Percentiles rank a stretch among this genome's conserved stretches.
Conservation (phyloP, 1,140 invertebrate genomes). For the Aphelenchoides fujianensis region DNA sequence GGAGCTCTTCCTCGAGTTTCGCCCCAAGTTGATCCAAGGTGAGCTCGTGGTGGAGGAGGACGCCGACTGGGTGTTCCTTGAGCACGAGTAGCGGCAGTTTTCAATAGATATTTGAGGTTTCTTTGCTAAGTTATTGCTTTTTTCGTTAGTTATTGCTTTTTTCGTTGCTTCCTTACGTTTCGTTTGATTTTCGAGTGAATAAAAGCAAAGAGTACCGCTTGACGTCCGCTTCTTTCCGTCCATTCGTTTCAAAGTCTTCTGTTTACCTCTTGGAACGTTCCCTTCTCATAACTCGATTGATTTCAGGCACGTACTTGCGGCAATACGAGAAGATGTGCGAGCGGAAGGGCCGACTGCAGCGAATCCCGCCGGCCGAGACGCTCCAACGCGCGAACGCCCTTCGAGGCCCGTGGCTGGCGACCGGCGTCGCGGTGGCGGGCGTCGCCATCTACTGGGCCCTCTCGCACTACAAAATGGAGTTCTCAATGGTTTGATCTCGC, state of each 20-base stretch:
- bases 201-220: too few relatives aligned
- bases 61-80: too few relatives aligned
- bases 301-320: slow-evolving; percentile 11
- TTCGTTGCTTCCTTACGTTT: not conserved
- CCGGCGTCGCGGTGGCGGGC: not conserved
- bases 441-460: slow-evolving; percentile 13
- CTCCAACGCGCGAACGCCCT: not conserved
- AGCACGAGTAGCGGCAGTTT: not conserved
- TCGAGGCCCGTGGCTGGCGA: not conserved
- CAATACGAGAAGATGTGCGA: slow-evolving; percentile 10
- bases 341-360: not conserved
- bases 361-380: not conserved
- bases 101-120: not conserved
- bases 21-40: slow-evolving; percentile 16
- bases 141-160: not conserved
- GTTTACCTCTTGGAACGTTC: too few relatives aligned
- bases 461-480: slow-evolving; percentile 9
- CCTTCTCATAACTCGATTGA: slow-evolving; percentile 1
- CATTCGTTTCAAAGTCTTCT: not conserved
- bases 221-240: too few relatives aligned
- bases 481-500: not conserved
- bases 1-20: slow-evolving; percentile 1
- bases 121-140: not conserved
- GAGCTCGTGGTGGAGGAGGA: not conserved
- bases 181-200: not conserved